Conservation (phyloP, 1,140 invertebrate genomes). For the Nasonia longicornis region DNA sequence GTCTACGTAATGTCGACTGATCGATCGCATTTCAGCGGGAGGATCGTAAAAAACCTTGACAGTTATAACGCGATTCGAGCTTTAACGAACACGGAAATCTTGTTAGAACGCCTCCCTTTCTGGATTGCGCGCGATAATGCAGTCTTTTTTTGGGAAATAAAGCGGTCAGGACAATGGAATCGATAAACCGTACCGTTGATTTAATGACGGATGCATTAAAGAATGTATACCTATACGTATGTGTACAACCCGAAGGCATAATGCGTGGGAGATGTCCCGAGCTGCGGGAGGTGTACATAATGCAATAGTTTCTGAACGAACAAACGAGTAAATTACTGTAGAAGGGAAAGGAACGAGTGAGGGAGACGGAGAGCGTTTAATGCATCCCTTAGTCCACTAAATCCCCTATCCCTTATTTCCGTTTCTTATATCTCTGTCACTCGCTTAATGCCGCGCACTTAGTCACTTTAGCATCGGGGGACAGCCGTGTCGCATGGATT, state of each 20-base stretch:
- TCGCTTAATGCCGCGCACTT: not conserved
- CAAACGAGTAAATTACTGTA: not conserved
- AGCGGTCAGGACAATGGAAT: slow-evolving; percentile 5
- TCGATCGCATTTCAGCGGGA: no score
- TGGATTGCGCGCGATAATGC: not conserved
- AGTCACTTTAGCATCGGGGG: not conserved
- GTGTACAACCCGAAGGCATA: not conserved
- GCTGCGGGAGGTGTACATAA: not conserved
- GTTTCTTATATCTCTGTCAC: not conserved
- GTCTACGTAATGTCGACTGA: no score
- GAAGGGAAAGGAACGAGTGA: not conserved
- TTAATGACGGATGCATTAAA: slow-evolving; percentile 2
- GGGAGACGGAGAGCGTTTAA: not conserved
- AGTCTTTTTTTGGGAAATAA: not conserved
- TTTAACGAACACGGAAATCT: not conserved
- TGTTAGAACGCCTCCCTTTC: not conserved
- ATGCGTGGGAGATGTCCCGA: not conserved
- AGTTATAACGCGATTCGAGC: no score
- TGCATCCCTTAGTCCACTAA: not conserved
- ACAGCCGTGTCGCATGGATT: not conserved
- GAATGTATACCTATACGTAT: not conserved
- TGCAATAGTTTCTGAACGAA: not conserved
- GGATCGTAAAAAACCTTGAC: no score
- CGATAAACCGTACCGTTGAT: not conserved
- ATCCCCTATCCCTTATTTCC: not conserved